Base-by-base conservation (phyloP, 2,888 invertebrate genomes). In the Acrobeloides nanus region DNA sequence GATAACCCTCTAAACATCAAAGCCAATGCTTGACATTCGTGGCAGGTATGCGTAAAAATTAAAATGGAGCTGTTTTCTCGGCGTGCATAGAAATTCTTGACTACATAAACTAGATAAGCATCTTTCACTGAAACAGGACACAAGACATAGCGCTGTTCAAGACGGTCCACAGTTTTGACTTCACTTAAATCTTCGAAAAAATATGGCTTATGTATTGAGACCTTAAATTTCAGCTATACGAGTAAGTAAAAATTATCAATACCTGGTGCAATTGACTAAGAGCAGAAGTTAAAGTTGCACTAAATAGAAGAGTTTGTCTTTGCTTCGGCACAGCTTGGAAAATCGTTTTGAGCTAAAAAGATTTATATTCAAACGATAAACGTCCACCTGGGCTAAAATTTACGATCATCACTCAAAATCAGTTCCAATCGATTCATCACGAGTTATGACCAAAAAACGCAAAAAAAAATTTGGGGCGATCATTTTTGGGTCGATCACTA, bases 1-100 rank as follows among this genome's bases (percentile, higher is more conserved):
- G 72, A 69, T 2, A 73, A 55, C 29, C 56, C 61, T 18, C 55
- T 59, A 51, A 74, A 70, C 71, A 74, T 70, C 33, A 63, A 48
- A 7, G 64, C 58, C 8, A 73, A 42, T 1, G 71, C 71, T 31
- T 74, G 68, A 39, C 68, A 68, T 50, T 73, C 74, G 5, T 64
- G 50, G 38, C 95, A 95, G 17, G 90, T 93, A 66, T 88, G 86
- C 1, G 89, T 87, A 73, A 97, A 97, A 32, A 97, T 84, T 74
- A 97, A 87, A 33, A 93, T 82, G 43, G 87, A 89, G 1, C 87
- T 84, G 55, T 81, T 81, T 27, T 83, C 81, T 72, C 85, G 81
- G 10, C 81, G 80, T 56, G 82, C 82, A 32, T 83, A 79, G 76
- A 84, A 92, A 57, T 24, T 82, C 50, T 86, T 79, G 8, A 62